A percentile compares a stretch with the other conserved stretches of the same genome.
Conservation (phyloP, 1,140 invertebrate genomes). For the Amyelois transitella region DNA sequence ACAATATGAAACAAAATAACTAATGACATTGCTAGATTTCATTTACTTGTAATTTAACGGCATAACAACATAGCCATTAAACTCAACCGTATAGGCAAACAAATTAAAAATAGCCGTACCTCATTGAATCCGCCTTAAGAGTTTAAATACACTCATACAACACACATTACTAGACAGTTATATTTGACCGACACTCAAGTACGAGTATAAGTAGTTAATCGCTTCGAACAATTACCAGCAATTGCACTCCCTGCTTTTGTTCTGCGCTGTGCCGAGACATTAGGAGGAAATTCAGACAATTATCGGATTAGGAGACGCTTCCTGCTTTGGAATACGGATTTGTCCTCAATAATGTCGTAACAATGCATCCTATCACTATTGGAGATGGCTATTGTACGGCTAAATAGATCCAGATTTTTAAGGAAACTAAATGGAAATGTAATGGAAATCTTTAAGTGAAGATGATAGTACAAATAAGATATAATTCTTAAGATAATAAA, state of each 20-base stretch:
- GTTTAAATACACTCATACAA: not conserved
- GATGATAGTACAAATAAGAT: too few relatives aligned
- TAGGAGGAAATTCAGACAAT: constrained; percentile 36
- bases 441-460: too few relatives aligned
- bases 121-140: not conserved
- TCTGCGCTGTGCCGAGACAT: not conserved
- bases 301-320: constrained; percentile 49
- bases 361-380: not conserved
- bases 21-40: too few relatives aligned
- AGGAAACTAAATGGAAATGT: too few relatives aligned
- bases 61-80: too few relatives aligned
- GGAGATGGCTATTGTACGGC: not conserved
- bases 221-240: constrained; percentile 30
- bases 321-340: constrained; percentile 22
- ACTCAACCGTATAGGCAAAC: not conserved
- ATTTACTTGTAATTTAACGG: too few relatives aligned
- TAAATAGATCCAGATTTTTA: too few relatives aligned
- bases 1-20: too few relatives aligned
- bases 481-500: too few relatives aligned
- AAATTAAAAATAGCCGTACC: not conserved
- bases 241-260: constrained; percentile 18
- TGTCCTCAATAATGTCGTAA: constrained; percentile 1
- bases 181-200: not conserved
- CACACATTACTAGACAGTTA: not conserved
- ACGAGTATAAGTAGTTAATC: constrained; percentile 33